Evolutionary conservation across 1,140 invertebrate genomes (phyloP), one percentile per base, ranked within the genome.

Genomic region (Drosophila paulistorum): DNA sequence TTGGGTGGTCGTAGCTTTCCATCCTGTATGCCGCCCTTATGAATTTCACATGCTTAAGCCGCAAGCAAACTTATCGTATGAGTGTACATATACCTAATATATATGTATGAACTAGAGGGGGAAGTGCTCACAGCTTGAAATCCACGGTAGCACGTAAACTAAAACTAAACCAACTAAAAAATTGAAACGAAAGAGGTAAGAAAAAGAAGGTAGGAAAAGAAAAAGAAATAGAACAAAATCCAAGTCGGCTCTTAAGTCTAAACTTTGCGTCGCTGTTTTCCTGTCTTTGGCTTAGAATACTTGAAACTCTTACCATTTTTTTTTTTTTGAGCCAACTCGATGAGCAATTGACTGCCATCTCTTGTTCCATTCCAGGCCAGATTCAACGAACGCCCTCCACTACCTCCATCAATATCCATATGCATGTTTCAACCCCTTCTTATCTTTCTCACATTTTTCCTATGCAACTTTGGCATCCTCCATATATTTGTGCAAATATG

Each of bases 1-100:
- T n/a, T 11, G 41, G 45, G 48, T 23, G 4, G 23, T 30, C 30
- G 30, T 42, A 69, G 55, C 41, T 41, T 23, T 63, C 41, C 63
- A 23, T 51, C 17, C 45, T 51, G 45, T 39, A 61, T 69, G 42
- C 83, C 79, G 51, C 26, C 77, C 82, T 72, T 87, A 89, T 89
- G 83, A 89, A 83, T 86, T 83, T 83, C 84, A 83, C 84, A 86
- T 89, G 83, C 84, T 86, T 86, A 86, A 86, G 83, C 83, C 84
- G 77, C 73, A 86, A 87, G 87, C 83, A 89, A 51, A 51, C 45
- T 51, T 51, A 51, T 51, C 45, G 45, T 51, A 51, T 51, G 45
- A 51, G 45, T 51, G 17, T 51, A 51, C 14, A 51, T 51, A 51
- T 51, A 51, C 20, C 17, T 51, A 51, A 51, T 51, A 51, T 51